Evolutionary conservation across 1,140 invertebrate species (phyloP), one percentile per base, ranked within the genome.

Genomic region (Diorhabda carinulata): DNA sequence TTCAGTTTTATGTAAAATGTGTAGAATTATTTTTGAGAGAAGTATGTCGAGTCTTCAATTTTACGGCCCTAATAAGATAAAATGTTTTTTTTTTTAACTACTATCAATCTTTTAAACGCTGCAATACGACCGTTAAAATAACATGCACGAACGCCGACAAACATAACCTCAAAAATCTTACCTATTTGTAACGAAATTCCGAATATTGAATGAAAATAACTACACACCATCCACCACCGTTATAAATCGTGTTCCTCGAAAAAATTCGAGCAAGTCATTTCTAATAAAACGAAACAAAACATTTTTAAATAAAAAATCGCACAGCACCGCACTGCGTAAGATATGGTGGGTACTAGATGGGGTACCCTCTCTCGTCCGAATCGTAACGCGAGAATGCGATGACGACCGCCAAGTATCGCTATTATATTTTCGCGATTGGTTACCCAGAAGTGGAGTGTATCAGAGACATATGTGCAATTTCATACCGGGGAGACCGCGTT

Each of bases 201-300:
- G n/a, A 52, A 52, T 8, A 52, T 52, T 8, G n/a, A 52, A 6
- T 52, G 3, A 52, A 52, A 52, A 52, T 6, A 52, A 52, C 47
- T 52, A 52, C 47, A 52, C 47, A 52, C 6, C 47, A 52, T n/a
- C 47, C 47, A 52, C 47, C 47, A 52, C 47, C 47, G 47, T 56
- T 67, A 67, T 60, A 60, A 60, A 57, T 60, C 43, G 25, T 44
- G 56, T 60, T 60, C 43, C 44, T 67, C 42, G 43, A 52, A 41
- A 45, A 67, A 67, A 60, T 44, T 60, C 25, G 57, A 60, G 64
- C 47, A 57, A 67, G 65, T 67, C 65, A 67, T 67, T 67, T 67
- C 65, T 57, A 60, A 60, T 56, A 67, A 43, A 67, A 67, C 65
- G 9, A 44, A 67, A 67, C 65, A 67, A 9, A 43, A 60, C 65